Evolutionary conservation across 1,140 invertebrate genomes (phyloP).

Genomic region (Anoplophora glabripennis): DNA sequence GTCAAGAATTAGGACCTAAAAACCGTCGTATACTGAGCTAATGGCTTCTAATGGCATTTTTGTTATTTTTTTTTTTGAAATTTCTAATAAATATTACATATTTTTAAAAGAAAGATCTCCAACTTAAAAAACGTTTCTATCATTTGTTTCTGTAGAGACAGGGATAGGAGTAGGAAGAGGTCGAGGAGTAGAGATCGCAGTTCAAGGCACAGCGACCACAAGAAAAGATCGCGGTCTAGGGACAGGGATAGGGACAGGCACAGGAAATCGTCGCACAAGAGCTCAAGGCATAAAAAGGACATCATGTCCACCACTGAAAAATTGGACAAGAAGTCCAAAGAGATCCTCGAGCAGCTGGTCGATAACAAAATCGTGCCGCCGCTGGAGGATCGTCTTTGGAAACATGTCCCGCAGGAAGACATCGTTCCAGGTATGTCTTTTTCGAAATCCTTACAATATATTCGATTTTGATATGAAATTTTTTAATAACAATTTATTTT

Average conservation of each 20-base stretch:
- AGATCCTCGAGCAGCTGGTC: slow-evolving; percentile 47
- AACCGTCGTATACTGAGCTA: too few species aligned
- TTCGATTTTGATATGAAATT: too few species aligned
- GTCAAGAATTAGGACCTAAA: too few species aligned
- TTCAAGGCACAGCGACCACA: slow-evolving; percentile 28
- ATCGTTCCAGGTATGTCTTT: slow-evolving; percentile 47
- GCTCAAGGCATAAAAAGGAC: slow-evolving; percentile 47
- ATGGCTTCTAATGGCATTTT: too few species aligned
- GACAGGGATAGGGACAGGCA: slow-evolving; percentile 29
- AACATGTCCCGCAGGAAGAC: slow-evolving; percentile 50
- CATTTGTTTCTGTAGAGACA: not conserved
- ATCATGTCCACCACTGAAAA: slow-evolving; percentile 40
- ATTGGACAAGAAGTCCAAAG: slow-evolving; percentile 46
- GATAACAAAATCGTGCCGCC: slow-evolving; percentile 48
- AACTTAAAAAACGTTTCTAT: too few species aligned
- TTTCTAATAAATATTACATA: too few species aligned
- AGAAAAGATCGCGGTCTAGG: slow-evolving; percentile 32
- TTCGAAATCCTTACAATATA: too few species aligned
- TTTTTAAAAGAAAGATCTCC: too few species aligned
- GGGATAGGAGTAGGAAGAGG: slow-evolving; percentile 31
- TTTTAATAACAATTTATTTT: slow-evolving; percentile 10
- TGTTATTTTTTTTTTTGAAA: too few species aligned
- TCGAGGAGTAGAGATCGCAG: slow-evolving; percentile 34
- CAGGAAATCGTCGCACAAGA: slow-evolving; percentile 46
- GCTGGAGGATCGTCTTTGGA: slow-evolving; percentile 46